Evolutionary conservation across 2,797 vertebrate species (phyloP), one percentile per base, ranked within the genome.

Genomic region (Oryzias dopingdopingensis): DNA sequence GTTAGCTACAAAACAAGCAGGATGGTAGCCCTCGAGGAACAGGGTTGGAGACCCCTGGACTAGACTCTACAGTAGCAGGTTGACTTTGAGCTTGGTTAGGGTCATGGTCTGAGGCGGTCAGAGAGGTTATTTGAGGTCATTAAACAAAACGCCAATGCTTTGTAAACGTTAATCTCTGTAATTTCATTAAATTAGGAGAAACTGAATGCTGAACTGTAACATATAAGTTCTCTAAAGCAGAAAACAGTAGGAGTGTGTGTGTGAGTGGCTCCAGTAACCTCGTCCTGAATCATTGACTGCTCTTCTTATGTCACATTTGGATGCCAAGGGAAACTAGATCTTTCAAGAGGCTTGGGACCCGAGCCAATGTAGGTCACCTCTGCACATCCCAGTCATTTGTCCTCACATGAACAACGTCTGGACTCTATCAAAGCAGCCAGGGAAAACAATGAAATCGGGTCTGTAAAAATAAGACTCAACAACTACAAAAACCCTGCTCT

Each of bases 281-380:
- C 56, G 59, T 56, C 4, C 59, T 42, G 54, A 40, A 44, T 67
- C 56, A 66, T 55, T 62, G 20, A 18, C 50, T 37, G 48, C 42
- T 60, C 43, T 67, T 49, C 56, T 66, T 62, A 54, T 67, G 63
- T 82, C 68, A 61, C 56, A 59, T 70, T 56, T 6, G 40, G 47
- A 22, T 76, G 81, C 72, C 82, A 78, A 71, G 74, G 55, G 70
- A 81, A 81, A 84, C 62, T 48, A 26, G 77, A 85, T 45, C n/a
- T 73, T 4, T 37, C 10, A 13, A 51, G 15, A 15, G 40, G 32
- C 12, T 61, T 67, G 64, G 81, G 72, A 83, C 8, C 26, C 23
- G 29, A 55, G 66, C 76, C 77, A 83, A 67, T 60, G 49, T 3
- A 54, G 57, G 51, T 23, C 57, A 63, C 41, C 48, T 49, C 62